Evolutionary conservation across 2,888 invertebrate species (phyloP).

Genomic region (Scaptomyza flava): DNA sequence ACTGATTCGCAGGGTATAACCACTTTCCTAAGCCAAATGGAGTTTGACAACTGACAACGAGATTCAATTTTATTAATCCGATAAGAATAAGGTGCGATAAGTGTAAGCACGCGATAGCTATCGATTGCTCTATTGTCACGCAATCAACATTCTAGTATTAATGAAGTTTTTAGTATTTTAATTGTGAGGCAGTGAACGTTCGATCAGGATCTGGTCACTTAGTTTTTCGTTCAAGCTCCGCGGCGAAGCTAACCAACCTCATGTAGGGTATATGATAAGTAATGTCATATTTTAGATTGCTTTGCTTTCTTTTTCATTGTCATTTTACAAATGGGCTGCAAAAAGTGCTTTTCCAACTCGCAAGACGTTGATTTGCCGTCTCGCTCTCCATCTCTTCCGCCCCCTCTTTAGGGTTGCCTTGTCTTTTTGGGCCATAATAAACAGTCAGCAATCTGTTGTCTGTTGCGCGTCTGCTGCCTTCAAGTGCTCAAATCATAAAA

Average conservation of each 20-base stretch:
- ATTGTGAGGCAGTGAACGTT: background rate
- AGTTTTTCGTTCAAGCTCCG: too few relatives aligned
- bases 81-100: background rate
- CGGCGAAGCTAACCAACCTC: background rate
- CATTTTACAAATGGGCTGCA: conserved; percentile 76
- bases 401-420: conserved; percentile 5
- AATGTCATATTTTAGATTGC: conserved; percentile 36
- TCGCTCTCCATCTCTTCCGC: conserved; percentile 1
- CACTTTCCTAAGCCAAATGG: background rate
- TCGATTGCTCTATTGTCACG: too few relatives aligned
- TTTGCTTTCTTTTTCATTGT: conserved; percentile 51
- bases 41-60: background rate
- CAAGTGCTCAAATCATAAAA: conserved; percentile 80
- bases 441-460: conserved; percentile 79
- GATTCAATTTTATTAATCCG: background rate
- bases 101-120: background rate
- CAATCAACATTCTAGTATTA: background rate
- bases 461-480: conserved; percentile 76
- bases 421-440: conserved; percentile 69
- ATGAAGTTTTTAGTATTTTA: background rate
- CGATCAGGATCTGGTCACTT: too few relatives aligned
- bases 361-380: conserved; percentile 63
- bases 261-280: conserved; percentile 12
- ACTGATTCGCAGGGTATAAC: background rate
- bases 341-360: conserved; percentile 49